Percentiles rank a stretch among this genome's conserved stretches.
phyloP scores from a whole-genome alignment of 2,113 vertebrate species.

The Tor tambroides region DNA sequence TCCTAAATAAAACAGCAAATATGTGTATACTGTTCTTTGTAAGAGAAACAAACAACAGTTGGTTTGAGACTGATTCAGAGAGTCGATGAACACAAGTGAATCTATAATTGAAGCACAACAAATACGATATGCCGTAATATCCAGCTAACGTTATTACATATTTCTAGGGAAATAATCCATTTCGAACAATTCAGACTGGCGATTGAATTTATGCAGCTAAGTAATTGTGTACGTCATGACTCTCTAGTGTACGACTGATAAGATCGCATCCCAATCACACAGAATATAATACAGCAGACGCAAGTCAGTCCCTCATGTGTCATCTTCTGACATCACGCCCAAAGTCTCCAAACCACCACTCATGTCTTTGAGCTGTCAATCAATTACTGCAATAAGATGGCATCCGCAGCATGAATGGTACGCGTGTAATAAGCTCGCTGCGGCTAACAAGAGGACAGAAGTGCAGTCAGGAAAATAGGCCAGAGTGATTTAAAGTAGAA shows the following conservation, averaged over 20 bases:
- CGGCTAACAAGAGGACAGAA: conserved; percentile 19
- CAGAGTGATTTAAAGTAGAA: background rate
- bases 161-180: conserved; percentile 30
- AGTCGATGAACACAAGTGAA: background rate
- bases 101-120: background rate
- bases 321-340: background rate
- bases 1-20: too few relatives aligned
- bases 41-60: conserved; percentile 14
- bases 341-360: conserved; percentile 21
- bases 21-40: too few relatives aligned
- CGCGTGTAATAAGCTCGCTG: background rate
- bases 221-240: conserved; percentile 17
- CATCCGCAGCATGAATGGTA: background rate
- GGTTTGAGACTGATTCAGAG: background rate
- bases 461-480: background rate
- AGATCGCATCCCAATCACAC: conserved; percentile 20
- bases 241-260: background rate
- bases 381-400: conserved; percentile 24
- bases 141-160: conserved; percentile 5
- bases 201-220: background rate
- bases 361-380: conserved; percentile 23
- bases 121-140: background rate
- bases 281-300: conserved; percentile 14
- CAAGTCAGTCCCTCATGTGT: background rate
- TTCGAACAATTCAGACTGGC: background rate